Percentiles rank a stretch among this genome's conserved stretches.
Evolutionary conservation across 2,797 vertebrate species (phyloP).

Genomic region (Rhinichthys osculus): DNA sequence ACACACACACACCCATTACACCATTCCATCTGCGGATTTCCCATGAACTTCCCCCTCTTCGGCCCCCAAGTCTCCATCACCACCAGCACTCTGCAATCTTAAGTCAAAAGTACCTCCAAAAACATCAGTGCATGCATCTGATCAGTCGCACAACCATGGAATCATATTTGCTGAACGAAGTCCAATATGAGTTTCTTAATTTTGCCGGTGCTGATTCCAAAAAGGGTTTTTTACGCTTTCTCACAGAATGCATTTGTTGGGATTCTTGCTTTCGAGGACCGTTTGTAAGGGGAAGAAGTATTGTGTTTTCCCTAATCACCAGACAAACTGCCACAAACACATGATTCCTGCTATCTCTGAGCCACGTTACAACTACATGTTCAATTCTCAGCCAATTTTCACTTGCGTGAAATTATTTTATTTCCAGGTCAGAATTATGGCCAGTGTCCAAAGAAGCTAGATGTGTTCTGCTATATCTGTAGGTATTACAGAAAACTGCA

Average conservation of each 20-base stretch:
- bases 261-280: neutral
- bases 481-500: neutral
- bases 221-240: neutral
- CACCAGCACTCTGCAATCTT: constrained; percentile 16
- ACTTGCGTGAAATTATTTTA: neutral
- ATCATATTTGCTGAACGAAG: neutral
- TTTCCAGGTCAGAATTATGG: neutral
- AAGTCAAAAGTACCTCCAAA: neutral
- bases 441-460: too few species aligned
- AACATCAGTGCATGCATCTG: neutral
- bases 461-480: neutral
- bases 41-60: constrained; percentile 53
- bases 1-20: constrained; percentile 50
- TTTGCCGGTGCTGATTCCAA: neutral
- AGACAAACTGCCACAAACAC: neutral
- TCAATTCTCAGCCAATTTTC: neutral
- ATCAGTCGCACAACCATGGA: neutral
- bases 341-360: neutral
- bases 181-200: neutral
- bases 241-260: neutral
- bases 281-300: neutral
- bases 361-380: too few species aligned
- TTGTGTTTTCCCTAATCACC: neutral
- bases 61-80: constrained; percentile 22
- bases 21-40: constrained; percentile 72